A percentile compares a stretch with the other conserved stretches of the same genome.
Evolutionary conservation across 2,113 vertebrate species (phyloP).

Genomic region (Sander lucioperca): DNA sequence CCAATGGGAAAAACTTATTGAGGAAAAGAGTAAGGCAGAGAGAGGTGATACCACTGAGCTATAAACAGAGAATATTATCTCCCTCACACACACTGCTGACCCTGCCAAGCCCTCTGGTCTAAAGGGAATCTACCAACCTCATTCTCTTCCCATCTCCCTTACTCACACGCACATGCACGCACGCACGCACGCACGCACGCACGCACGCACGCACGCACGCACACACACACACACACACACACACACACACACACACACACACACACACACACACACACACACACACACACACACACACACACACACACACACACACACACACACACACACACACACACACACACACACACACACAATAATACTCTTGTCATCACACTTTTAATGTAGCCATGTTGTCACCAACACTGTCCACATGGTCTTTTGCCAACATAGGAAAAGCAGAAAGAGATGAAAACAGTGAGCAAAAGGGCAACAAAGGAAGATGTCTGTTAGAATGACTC

Average conservation of each 20-base stretch:
- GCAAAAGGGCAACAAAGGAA: constrained; percentile 55
- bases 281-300: neutral
- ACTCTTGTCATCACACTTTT: constrained; percentile 50
- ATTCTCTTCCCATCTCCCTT: constrained; percentile 47
- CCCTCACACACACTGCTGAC: constrained; percentile 67
- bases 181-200: no score
- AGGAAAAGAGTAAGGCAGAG: constrained; percentile 9
- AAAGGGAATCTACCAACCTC: constrained; percentile 64
- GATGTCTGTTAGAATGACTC: constrained; percentile 59
- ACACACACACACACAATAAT: neutral
- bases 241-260: neutral
- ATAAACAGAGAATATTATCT: constrained; percentile 70
- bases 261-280: no score
- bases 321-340: neutral
- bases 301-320: neutral
- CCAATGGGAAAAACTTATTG: constrained; percentile 21
- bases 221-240: no score
- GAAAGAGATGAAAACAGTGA: constrained; percentile 28
- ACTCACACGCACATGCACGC: constrained; percentile 28
- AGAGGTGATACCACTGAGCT: constrained; percentile 43
- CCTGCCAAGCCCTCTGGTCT: constrained; percentile 62
- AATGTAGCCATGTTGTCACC: constrained; percentile 59
- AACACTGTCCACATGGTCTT: constrained; percentile 26
- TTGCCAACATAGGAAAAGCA: constrained; percentile 24
- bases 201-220: neutral